Base-by-base conservation (phyloP, 2,888 invertebrate genomes). In the Ypsolopha scabrella region DNA sequence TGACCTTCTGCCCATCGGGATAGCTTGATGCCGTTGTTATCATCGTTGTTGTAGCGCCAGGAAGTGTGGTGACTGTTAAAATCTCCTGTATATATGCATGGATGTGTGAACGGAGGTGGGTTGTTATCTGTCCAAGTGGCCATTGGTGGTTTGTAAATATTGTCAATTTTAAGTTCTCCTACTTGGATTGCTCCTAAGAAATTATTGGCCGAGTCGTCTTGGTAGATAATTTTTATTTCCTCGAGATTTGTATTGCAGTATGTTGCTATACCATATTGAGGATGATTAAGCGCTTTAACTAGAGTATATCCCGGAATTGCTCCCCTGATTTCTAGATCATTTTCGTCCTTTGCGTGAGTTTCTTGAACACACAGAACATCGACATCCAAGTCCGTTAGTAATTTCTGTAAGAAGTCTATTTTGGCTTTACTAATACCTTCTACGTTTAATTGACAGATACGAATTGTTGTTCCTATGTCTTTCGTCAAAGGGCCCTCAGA, bases 301-400 rank as follows among this genome's bases (percentile, higher is more conserved):
- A 48, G 9, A 10, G 39, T 14, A 24, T 38, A 48, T 10, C 48
- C 48, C 7, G 39, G 38, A 14, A 48, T 39, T 7, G 2, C 24
- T 24, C 39, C 39, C 1, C 39, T n/a, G 2, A 24, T 48, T 7
- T 8, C 1, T 2, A 48, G 14, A 6, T 48, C 48, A 8, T 48
- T 37, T 8, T 48, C 48, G 38, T 48, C 39, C 39, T n/a, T 48
- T n/a, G 48, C 7, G 38, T 48, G 48, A 14, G 48, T 48, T 48
- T 39, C 48, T 24, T 39, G 48, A 1, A 48, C 24, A 38, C 24
- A 24, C 7, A 38, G 48, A 36, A 48, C 14, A 13, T 48, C 48
- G 13, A 48, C 37, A 37, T n/a, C n/a, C n/a, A n/a, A n/a, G n/a
- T n/a, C n/a, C n/a, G n/a, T n/a, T n/a, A n/a, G n/a, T n/a, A n/a